Evolutionary conservation across 2,113 vertebrate genomes (phyloP).

Genomic region (Carassius carassius): DNA sequence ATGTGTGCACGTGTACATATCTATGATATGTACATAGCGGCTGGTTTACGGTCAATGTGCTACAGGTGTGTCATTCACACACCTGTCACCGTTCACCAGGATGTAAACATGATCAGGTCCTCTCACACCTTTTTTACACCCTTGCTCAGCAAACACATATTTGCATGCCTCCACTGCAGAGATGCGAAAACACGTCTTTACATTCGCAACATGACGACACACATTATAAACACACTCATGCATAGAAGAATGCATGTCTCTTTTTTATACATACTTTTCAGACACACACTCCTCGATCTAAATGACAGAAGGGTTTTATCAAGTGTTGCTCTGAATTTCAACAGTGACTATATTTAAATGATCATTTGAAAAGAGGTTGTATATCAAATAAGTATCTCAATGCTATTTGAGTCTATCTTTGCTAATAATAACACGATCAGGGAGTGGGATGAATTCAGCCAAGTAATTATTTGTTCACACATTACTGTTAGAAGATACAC

Average conservation of each 20-base stretch:
- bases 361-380: neutral
- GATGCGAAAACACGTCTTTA: neutral
- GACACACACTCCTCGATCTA: neutral
- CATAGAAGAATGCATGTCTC: neutral
- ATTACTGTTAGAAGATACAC: neutral
- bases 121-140: slow-evolving; percentile 53
- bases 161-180: neutral
- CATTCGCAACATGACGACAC: neutral
- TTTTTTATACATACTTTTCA: neutral
- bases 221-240: neutral
- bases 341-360: neutral
- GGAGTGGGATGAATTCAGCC: neutral
- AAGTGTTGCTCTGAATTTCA: neutral
- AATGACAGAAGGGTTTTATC: neutral
- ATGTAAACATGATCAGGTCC: slow-evolving; percentile 58
- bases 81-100: slow-evolving; percentile 54
- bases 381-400: neutral
- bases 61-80: slow-evolving; percentile 51
- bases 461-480: neutral
- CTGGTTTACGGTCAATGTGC: slow-evolving; percentile 15
- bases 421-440: neutral
- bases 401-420: neutral
- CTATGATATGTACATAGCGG: neutral
- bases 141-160: slow-evolving; percentile 55
- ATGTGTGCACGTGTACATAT: neutral